A percentile compares a stretch with the other conserved stretches of the same genome.
Conservation (phyloP, 2,888 invertebrate genomes). For the Platerodrilus igneus region DNA sequence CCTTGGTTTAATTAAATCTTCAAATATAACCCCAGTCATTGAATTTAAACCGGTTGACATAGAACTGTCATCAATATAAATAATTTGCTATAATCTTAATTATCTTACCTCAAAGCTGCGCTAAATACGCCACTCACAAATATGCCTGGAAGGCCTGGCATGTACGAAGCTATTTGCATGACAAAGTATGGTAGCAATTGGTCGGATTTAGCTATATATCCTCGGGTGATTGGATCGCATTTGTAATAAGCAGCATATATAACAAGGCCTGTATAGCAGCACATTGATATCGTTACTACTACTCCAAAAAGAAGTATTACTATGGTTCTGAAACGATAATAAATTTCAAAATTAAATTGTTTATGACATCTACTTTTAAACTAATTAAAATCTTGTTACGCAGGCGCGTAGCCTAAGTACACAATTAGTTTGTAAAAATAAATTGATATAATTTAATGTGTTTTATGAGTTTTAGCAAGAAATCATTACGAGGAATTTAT, state of each 20-base stretch:
- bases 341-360: too few relatives aligned
- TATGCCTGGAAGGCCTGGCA: conserved; percentile 76
- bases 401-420: too few relatives aligned
- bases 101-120: conserved; percentile 69
- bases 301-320: conserved; percentile 75
- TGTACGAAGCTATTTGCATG: conserved; percentile 67
- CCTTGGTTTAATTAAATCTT: conserved; percentile 70
- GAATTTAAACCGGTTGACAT: conserved; percentile 77
- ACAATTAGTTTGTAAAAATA: too few relatives aligned
- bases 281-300: conserved; percentile 65
- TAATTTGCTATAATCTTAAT: neutral
- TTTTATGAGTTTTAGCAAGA: too few relatives aligned
- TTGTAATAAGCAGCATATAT: conserved; percentile 78
- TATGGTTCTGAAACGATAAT: too few relatives aligned
- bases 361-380: too few relatives aligned
- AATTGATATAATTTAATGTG: too few relatives aligned
- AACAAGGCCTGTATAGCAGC: conserved; percentile 79
- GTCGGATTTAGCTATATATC: conserved; percentile 64
- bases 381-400: too few relatives aligned
- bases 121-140: conserved; percentile 87
- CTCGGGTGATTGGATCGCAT: conserved; percentile 77
- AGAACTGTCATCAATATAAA: conserved; percentile 53
- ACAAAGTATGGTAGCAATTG: conserved; percentile 77
- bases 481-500: too few relatives aligned
- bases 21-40: conserved; percentile 72